These are phyloP conservation scores for Hyphantria cunea DNA, from an alignment of 1,140 invertebrate genomes.

Conservation along the genomic window DNA sequence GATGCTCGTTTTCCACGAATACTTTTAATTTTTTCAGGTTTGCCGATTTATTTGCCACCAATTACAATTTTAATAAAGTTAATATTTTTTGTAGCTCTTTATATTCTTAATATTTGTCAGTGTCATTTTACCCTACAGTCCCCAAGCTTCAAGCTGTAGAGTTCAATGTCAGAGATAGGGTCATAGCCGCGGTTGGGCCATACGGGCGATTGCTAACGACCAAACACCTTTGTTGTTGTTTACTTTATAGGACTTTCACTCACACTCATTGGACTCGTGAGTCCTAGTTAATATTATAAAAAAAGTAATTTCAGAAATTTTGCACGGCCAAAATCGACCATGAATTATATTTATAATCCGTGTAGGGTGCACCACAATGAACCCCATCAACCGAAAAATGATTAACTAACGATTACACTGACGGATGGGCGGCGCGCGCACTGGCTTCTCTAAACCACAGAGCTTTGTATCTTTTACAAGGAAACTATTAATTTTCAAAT, in stretches of 20 bases:
- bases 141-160: conserved; percentile 44
- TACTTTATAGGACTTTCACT: conserved; percentile 27
- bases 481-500: too few species aligned
- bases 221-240: conserved; percentile 27
- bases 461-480: conserved; percentile 32
- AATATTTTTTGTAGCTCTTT: too few species aligned
- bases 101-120: too few species aligned
- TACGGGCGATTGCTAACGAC: conserved; percentile 54
- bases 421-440: conserved; percentile 71
- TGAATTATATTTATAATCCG: conserved; percentile 70
- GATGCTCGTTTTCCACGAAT: too few species aligned
- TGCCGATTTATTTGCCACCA: too few species aligned
- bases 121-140: conserved; percentile 30
- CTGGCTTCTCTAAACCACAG: conserved; percentile 66
- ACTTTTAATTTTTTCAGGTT: too few species aligned
- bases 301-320: conserved; percentile 51
- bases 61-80: too few species aligned
- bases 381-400: conserved; percentile 77
- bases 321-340: conserved; percentile 56
- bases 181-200: conserved; percentile 47
- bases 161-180: conserved; percentile 75
- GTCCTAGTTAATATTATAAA: not conserved
- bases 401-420: conserved; percentile 78
- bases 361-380: conserved; percentile 64
- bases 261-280: not conserved